Evolutionary conservation across 2,113 vertebrate species (phyloP), one percentile per base, ranked within the genome.

Genomic region (Turnix velox): DNA sequence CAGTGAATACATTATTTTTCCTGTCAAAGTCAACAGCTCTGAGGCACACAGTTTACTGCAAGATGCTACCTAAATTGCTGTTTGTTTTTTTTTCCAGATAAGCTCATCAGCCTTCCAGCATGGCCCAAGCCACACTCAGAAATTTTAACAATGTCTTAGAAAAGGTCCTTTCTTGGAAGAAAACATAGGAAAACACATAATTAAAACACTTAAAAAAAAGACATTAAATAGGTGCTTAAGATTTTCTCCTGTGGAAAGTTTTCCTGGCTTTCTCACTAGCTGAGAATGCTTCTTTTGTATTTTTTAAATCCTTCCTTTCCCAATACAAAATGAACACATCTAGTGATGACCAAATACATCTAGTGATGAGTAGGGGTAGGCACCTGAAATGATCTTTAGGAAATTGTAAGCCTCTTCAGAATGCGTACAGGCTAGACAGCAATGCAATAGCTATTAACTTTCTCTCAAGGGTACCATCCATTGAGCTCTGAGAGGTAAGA

Each of bases 391-490:
- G 37, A 30, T 51, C 30, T 46, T 85, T n/a, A 13, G 14, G 23
- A 18, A 33, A 31, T 37, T 68, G 19, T 18, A 63, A 42, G 15
- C 19, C 28, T 59, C 18, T 72, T 58, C 48, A 55, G 37, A 79
- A 55, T 7, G 14, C 2, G 6, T 30, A 43, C 1, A 24, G 13
- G 7, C 5, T 39, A 48, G 37, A 39, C 16, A 18, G 19, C 16
- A 37, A n/a, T 25, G 42, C 35, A 31, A 23, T 23, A 30, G 6
- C n/a, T 55, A 25, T 20, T 23, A 42, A 5, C 4, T 35, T 65
- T 22, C 28, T 68, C 22, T 37, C 28, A 4, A 6, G 5, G 6
- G 17, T 8, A 18, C 9, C 9, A 51, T 5, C 42, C 0, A 0
- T 9, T 19, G 28, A 18, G 25, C 45, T 66, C 14, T 45, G 25